Percentiles rank a stretch among this genome's conserved stretches.
These are phyloP conservation scores for Tokudaia muenninki DNA, from an alignment of 2,797 vertebrate species.

Conservation along the genomic window DNA sequence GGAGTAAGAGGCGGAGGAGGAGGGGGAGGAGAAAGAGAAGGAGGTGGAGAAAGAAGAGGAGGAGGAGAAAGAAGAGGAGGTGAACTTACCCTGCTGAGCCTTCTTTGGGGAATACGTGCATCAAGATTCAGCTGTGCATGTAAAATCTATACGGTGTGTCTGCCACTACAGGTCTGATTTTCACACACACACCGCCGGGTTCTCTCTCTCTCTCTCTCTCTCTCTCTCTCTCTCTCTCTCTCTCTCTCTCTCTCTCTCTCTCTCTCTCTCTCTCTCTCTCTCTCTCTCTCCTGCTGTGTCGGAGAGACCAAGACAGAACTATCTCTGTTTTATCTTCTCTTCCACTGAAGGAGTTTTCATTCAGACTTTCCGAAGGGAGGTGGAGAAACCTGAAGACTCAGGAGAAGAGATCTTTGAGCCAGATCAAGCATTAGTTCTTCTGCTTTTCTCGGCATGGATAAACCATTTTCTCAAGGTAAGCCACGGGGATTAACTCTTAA, in stretches of 20 bases:
- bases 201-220: no score
- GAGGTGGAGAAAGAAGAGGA: background rate
- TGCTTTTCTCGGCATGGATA: constrained; percentile 81
- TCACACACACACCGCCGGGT: background rate
- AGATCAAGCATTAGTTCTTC: constrained; percentile 74
- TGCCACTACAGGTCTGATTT: constrained; percentile 73
- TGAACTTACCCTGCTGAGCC: constrained; percentile 79
- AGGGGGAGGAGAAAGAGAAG: background rate
- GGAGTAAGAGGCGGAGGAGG: background rate
- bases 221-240: background rate
- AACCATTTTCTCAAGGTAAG: constrained; percentile 85
- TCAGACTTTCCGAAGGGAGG: constrained; percentile 83
- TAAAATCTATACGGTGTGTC: constrained; percentile 79
- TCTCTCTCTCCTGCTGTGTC: constrained; percentile 71
- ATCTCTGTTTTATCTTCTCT: constrained; percentile 80
- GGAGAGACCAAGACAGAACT: constrained; percentile 81
- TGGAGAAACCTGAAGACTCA: constrained; percentile 72
- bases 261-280: background rate
- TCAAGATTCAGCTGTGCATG: constrained; percentile 78
- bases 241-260: no score
- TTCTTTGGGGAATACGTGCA: constrained; percentile 80
- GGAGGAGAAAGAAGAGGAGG: constrained; percentile 37
- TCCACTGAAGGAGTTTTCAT: constrained; percentile 83
- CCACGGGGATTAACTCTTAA: constrained; percentile 62
- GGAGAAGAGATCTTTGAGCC: constrained; percentile 78